Evolutionary conservation across 2,888 invertebrate species (phyloP), one percentile per base, ranked within the genome.

Genomic region (Scelioninae gen. 1): DNA sequence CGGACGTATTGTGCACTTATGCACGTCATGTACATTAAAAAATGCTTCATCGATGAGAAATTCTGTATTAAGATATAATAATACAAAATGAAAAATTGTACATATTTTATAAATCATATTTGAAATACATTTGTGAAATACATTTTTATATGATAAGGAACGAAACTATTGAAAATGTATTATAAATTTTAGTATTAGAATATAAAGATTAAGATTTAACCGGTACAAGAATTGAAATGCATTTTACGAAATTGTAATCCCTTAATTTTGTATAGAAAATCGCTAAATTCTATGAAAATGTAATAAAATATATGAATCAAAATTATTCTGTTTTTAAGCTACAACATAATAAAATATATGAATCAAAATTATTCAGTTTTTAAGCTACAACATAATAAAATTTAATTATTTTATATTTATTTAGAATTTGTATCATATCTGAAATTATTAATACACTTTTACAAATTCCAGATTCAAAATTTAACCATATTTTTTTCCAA

Each of bases 31-130:
- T 79, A 74, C 53, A 79, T 60, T 79, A 8, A 51, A 74, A 74
- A 68, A 53, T 58, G 60, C 49, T 74, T 80, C 47, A 74, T 47
- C 55, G 32, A 69, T 31, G 53, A 65, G 9, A 45, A 60, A 53
- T 13, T 8, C 13, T 65, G 31, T 53, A 74, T 45, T 65, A 66
- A 51, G 23, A 78, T 71, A 23, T 58, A 68, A 66, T n/a, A 58
- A 71, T 51, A 71, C n/a, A 69, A 56, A 51, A 47, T n/a, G 40
- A 69, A 56, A 55, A 60, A 58, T 31, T 75, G 75, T 80, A 80
- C 74, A 82, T 82, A 82, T 82, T 82, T 82, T 82, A 66, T 82
- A 77, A 82, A 31, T 58, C 45, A 34, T 71, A 38, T 76, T 82
- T 72, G 77, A 66, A 65, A 82, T 77, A 68, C 58, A 77, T 62